These are phyloP conservation scores for Vanessa tameamea DNA, from an alignment of 1,140 invertebrate species.

Conservation along the genomic window DNA sequence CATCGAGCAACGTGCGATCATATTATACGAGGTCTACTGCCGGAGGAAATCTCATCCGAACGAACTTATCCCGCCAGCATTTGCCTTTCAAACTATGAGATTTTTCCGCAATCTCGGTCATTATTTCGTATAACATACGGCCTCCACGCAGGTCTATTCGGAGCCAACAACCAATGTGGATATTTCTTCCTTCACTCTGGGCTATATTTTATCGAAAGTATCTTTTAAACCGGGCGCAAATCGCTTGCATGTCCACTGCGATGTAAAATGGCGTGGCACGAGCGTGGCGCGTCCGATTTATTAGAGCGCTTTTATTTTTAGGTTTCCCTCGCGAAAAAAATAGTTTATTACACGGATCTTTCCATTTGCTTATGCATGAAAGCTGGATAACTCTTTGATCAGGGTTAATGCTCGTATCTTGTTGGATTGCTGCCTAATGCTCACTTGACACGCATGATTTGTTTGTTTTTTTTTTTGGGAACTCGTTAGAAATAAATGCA, in stretches of 20 bases:
- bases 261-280: slow-evolving; percentile 12
- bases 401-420: slow-evolving; percentile 55
- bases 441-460: slow-evolving; percentile 52
- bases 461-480: slow-evolving; percentile 34
- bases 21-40: slow-evolving; percentile 44
- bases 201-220: slow-evolving; percentile 29
- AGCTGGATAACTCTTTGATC: slow-evolving; percentile 46
- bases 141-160: slow-evolving; percentile 1
- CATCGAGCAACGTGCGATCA: slow-evolving; percentile 32
- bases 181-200: slow-evolving; percentile 2
- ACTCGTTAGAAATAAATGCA: background rate
- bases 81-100: slow-evolving; percentile 56
- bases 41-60: slow-evolving; percentile 45
- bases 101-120: slow-evolving; percentile 51
- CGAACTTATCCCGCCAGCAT: slow-evolving; percentile 55
- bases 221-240: slow-evolving; percentile 18
- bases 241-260: slow-evolving; percentile 12
- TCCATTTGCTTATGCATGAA: slow-evolving; percentile 44
- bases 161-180: slow-evolving; percentile 26
- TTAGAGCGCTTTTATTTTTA: slow-evolving; percentile 24
- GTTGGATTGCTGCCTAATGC: slow-evolving; percentile 67
- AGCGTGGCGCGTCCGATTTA: slow-evolving; percentile 14
- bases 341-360: slow-evolving; percentile 49
- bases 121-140: slow-evolving; percentile 56
- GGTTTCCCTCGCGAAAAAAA: slow-evolving; percentile 13